phyloP scores from a whole-genome alignment of 1,140 invertebrate species.

The Delia radicum region DNA sequence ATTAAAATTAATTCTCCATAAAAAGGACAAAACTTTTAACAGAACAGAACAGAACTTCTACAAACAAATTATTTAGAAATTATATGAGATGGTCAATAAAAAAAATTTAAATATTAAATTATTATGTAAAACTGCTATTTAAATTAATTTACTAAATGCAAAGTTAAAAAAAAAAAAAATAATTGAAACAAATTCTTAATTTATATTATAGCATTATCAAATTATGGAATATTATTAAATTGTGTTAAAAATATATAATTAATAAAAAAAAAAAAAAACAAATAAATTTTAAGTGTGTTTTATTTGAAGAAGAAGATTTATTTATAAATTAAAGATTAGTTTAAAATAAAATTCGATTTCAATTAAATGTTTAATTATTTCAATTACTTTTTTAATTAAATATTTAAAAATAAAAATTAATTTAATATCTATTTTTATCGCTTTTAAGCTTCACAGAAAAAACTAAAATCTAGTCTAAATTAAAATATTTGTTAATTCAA shows the following conservation, averaged over 20 bases:
- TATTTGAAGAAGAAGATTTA: too few relatives aligned
- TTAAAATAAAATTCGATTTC: too few relatives aligned
- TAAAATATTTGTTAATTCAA: too few relatives aligned
- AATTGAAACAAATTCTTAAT: neutral
- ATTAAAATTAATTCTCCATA: neutral
- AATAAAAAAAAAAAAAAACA: neutral
- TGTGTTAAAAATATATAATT: conserved; percentile 12
- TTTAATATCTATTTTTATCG: too few relatives aligned
- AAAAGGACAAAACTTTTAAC: neutral
- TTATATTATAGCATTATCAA: conserved; percentile 11
- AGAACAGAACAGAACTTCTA: neutral
- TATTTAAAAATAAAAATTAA: too few relatives aligned
- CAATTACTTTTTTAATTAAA: too few relatives aligned
- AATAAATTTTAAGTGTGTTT: too few relatives aligned
- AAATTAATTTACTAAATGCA: neutral
- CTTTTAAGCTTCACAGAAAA: too few relatives aligned
- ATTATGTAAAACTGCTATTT: neutral
- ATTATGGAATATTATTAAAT: conserved; percentile 14
- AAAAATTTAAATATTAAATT: neutral
- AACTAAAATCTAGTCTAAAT: too few relatives aligned
- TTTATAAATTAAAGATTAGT: too few relatives aligned
- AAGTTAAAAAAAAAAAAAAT: neutral
- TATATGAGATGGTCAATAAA: neutral
- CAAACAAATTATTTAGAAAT: neutral
- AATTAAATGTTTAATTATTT: too few relatives aligned